Evolutionary conservation across 1,140 invertebrate species (phyloP).

Genomic region (Tribolium madens): DNA sequence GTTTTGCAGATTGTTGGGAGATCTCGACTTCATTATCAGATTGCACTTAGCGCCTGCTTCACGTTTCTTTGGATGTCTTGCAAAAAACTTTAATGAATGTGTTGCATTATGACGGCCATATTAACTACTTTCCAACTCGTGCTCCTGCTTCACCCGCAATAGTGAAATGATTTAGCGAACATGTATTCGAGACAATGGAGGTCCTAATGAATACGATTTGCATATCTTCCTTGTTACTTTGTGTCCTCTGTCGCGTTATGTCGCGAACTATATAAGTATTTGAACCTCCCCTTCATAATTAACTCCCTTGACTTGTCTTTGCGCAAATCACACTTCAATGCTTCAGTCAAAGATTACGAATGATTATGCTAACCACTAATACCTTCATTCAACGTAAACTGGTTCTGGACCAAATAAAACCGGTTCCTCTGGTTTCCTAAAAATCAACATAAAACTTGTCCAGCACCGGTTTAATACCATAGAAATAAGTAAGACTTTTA

Average conservation of each 20-base stretch:
- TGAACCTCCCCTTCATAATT: constrained; percentile 56
- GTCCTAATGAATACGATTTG: constrained; percentile 61
- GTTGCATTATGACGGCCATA: constrained; percentile 50
- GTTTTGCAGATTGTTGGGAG: constrained; percentile 16
- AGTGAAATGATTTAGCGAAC: constrained; percentile 52
- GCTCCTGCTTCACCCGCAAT: constrained; percentile 7
- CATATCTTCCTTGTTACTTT: constrained; percentile 60
- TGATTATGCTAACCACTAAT: too few relatives aligned
- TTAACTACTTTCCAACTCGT: constrained; percentile 18
- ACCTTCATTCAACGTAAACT: too few relatives aligned
- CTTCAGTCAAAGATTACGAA: not conserved
- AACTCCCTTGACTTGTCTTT: constrained; percentile 49
- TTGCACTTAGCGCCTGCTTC: constrained; percentile 48
- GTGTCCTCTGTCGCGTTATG: constrained; percentile 46
- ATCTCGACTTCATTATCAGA: constrained; percentile 37
- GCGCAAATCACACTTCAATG: constrained; percentile 20
- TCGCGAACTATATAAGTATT: constrained; percentile 50
- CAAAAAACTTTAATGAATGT: constrained; percentile 53
- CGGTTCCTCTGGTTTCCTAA: not conserved
- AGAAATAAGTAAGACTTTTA: too few relatives aligned
- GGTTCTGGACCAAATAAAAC: not conserved
- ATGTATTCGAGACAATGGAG: constrained; percentile 58
- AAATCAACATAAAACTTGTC: not conserved
- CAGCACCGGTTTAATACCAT: not conserved
- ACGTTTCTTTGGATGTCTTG: constrained; percentile 45